Base-by-base conservation (phyloP, 2,113 vertebrate genomes). In the Maccullochella peelii region DNA sequence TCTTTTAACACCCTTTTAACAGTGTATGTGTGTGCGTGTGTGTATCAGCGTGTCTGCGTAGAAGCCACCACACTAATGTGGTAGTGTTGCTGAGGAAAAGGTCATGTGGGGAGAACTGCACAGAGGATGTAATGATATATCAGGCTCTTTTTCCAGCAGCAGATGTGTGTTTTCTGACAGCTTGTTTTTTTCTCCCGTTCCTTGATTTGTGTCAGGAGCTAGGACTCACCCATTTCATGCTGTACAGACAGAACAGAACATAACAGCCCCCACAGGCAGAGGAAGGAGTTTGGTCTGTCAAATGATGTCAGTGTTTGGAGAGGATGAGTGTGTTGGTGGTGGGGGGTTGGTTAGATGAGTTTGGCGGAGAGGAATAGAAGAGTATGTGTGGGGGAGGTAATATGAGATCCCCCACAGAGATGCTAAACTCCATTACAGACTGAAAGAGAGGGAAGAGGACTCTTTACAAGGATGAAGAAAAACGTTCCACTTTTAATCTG, bases 281-380 rank as follows among this genome's bases (percentile, higher is more conserved):
- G 90, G 85, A 91, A 88, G 76, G 86, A 89, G 86, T 82, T 86
- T 40, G 78, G 82, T 89, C 87, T 85, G 79, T 85, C 72, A 15
- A 75, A 89, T 95, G 91, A 95, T 91, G 92, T 94, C 93, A 94
- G 81, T 79, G 88, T 89, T 93, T 92, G 93, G 92, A 92, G 89
- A 88, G 82, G 88, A 91, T 91, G 90, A 91, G 87, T 91, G 83
- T 90, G 72, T 71, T 79, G 80, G 83, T 73, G 81, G 84, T 59
- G 62, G 50, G 87, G 84, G 80, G 68, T n/a, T n/a, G n/a, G 77
- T 33, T 38, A 66, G 76, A 90, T 81, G 85, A 88, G 89, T 93
- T 86, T 90, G 82, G 50, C 18, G 44, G 85, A 76, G 74, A 30
- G 83, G 78, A 87, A 81, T 79, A 84, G 80, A 86, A 68, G 83